phyloP scores from a whole-genome alignment of 2,113 vertebrate genomes.

The Meriones unguiculatus region DNA sequence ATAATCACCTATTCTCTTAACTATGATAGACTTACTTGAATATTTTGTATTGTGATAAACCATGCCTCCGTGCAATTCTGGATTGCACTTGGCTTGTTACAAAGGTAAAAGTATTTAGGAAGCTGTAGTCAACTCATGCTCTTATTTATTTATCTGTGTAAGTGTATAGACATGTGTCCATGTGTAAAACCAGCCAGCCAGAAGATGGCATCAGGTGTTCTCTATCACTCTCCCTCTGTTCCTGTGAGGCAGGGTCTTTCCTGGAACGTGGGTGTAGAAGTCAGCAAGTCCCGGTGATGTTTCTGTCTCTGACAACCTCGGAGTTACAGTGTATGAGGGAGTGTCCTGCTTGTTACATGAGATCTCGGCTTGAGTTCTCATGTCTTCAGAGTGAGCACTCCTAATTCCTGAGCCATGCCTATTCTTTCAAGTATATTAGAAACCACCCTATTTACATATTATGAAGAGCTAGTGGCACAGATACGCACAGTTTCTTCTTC shows the following conservation, averaged over 20 bases:
- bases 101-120: neutral
- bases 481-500: neutral
- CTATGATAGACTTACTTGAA: neutral
- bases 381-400: neutral
- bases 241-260: neutral
- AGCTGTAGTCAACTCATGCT: neutral
- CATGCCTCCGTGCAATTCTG: neutral
- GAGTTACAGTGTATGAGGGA: neutral
- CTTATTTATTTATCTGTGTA: neutral
- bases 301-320: neutral
- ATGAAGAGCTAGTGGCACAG: neutral
- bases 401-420: neutral
- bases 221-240: too few species aligned
- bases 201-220: neutral
- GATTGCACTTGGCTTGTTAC: neutral
- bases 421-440: neutral
- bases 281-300: too few species aligned
- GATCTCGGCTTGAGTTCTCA: neutral
- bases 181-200: neutral
- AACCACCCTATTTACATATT: neutral
- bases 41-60: neutral
- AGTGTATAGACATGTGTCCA: neutral
- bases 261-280: neutral
- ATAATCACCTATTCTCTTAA: fast-evolving
- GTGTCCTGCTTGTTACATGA: neutral